Conservation (phyloP, 2,113 vertebrate species). For the Neolamprologus sp. region DNA sequence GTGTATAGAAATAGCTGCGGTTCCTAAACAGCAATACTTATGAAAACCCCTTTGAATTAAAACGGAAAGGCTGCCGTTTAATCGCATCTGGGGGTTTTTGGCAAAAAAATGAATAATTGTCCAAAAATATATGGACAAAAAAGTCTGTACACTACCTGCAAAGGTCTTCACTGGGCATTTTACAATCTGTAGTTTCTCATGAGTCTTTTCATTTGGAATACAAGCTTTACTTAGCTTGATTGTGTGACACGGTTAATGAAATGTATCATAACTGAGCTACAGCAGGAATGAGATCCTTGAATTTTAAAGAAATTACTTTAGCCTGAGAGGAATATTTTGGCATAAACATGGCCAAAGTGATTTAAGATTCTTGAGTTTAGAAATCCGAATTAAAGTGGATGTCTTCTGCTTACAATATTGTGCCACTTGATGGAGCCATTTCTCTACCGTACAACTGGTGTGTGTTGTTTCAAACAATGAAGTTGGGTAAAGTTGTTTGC, state of each 20-base stretch:
- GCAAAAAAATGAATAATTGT: not conserved
- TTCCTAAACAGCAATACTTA: not conserved
- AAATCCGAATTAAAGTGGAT: not conserved
- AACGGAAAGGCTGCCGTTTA: not conserved
- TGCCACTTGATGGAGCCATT: slow-evolving; percentile 46
- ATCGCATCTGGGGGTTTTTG: not conserved
- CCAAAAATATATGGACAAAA: not conserved
- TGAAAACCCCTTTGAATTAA: not conserved
- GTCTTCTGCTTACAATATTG: not conserved
- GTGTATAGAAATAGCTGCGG: not conserved
- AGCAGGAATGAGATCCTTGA: too few species aligned
- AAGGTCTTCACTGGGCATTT: not conserved
- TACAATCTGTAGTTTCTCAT: not conserved
- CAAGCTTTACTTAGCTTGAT: not conserved
- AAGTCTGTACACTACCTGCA: not conserved
- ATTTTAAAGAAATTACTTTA: too few species aligned
- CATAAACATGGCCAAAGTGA: too few species aligned
- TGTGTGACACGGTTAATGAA: not conserved
- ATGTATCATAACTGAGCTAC: too few species aligned
- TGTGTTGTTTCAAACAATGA: too few species aligned
- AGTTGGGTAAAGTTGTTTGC: too few species aligned
- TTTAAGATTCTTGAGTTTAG: not conserved
- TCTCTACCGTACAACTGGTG: not conserved
- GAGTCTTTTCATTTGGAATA: not conserved
- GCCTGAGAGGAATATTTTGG: too few species aligned